Evolutionary conservation across 2,797 vertebrate genomes (phyloP), one percentile per base, ranked within the genome.

Genomic region (Lepus oiostolus): DNA sequence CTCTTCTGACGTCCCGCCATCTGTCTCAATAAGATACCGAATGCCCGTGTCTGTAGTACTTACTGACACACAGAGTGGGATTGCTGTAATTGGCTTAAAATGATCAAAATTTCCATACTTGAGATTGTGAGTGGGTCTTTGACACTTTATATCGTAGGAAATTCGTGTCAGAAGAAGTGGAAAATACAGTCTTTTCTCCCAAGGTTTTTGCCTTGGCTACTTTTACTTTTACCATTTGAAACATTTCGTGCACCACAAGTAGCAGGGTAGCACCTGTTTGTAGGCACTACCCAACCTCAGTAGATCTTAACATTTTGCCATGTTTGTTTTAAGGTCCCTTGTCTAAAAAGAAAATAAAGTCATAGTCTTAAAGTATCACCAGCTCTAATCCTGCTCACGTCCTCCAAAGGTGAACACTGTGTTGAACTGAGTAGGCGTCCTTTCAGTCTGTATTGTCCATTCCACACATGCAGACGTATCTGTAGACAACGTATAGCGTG

Each of bases 161-260:
- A 70, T 30, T 32, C 32, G 26, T 62, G 28, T 83, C 60, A 60
- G 32, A 28, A 90, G 65, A 60, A 7, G 9, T 52, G 16, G 77
- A 5, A 80, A 65, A 8, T 42, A 28, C 28, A 88, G 13, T 21
- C 26, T 63, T 85, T 52, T 22, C n/a, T 58, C 58, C n/a, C 32
- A 71, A 30, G 10, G 26, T 13, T 54, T 85, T 54, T 47, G 17
- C 54, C 6, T 65, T 91, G 35, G 79, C 54, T 83, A 24, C 42
- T 72, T 91, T 58, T n/a, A 58, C n/a, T 85, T 85, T 79, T 79
- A 54, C 85, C 80, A 80, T 74, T 85, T 74, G 62, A 68, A 86
- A 50, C 28, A 62, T 30, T 54, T 76, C 52, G 76, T 28, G 35
- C 47, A 62, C n/a, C 67, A 30, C 24, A 30, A 35, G 28, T 30